Base-by-base conservation (phyloP, 1,140 invertebrate genomes). In the Monochamus saltuarius region DNA sequence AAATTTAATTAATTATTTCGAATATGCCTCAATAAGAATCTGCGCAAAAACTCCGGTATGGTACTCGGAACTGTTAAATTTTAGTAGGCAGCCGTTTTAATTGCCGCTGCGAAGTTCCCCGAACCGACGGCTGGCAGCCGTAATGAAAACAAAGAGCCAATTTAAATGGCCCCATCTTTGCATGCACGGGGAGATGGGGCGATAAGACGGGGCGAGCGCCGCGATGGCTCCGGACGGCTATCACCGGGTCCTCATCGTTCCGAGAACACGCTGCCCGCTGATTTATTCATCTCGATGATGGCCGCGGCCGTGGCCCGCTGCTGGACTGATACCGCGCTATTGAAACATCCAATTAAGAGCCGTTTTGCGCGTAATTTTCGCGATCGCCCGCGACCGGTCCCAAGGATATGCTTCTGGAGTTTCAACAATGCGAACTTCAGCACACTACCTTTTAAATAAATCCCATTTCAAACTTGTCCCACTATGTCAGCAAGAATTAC, bases 1-100 rank as follows among this genome's bases (percentile, higher is more conserved):
- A 72, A 72, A 72, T 72, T 72, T 72, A 72, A 72, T 72, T 72
- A 72, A 72, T 72, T 68, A 72, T 70, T 70, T 68, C 64, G 65
- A 70, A 70, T 66, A 70, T 68, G 63, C 70, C 57, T 61, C 68
- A 70, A 72, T 72, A 70, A 72, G 69, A 69, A 69, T 71, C 61
- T 59, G 58, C 36, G 53, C 46, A 68, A 71, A 72, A 72, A 72
- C 17, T 61, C 57, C 54, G 55, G 63, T 64, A 65, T 64, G 59
- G 59, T 68, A 70, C 64, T 68, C 52, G 68, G 66, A 70, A 68
- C 64, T 65, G 64, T 70, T 68, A 70, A 70, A 70, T 69, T 69
- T 69, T 62, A 68, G 61, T 66, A 62, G 67, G 56, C 57, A 59
- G 60, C 61, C 64, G 65, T 70, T 67, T 71, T 67, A 70, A 67